phyloP scores from a whole-genome alignment of 2,113 vertebrate genomes.

The Lucifuga dentata region DNA sequence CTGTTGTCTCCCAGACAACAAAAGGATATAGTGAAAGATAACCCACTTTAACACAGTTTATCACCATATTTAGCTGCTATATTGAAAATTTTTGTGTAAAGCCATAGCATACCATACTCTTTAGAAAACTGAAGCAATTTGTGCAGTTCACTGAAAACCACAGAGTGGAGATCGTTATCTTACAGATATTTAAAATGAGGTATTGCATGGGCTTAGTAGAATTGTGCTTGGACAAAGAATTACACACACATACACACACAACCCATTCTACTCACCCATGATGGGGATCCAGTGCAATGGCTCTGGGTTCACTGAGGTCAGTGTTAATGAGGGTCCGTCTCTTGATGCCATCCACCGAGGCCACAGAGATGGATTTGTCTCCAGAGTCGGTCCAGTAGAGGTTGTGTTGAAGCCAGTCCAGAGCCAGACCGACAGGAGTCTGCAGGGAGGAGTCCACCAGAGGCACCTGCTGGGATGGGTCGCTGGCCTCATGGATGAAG shows the following conservation, averaged over 20 bases:
- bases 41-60: conserved; percentile 11
- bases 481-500: conserved; percentile 92
- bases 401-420: conserved; percentile 98
- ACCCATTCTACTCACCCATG: conserved; percentile 82
- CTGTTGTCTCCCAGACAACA: not conserved
- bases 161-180: not conserved
- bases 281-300: conserved; percentile 93
- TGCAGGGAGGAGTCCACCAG: conserved; percentile 89
- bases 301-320: conserved; percentile 92
- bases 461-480: conserved; percentile 89
- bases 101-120: conserved; percentile 9
- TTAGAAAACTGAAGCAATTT: not conserved
- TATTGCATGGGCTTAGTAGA: not conserved
- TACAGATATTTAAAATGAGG: not conserved
- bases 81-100: conserved; percentile 20
- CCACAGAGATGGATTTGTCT: conserved; percentile 94
- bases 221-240: too few relatives aligned
- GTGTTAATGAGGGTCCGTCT: conserved; percentile 90
- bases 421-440: conserved; percentile 92
- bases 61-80: conserved; percentile 11
- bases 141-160: not conserved
- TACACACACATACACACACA: not conserved
- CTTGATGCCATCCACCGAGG: conserved; percentile 89
- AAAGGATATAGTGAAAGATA: not conserved
- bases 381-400: conserved; percentile 98